Percentiles rank a stretch among this genome's conserved stretches.
Conservation (phyloP, 2,797 vertebrate genomes). For the Phyllotis vaccarum region DNA sequence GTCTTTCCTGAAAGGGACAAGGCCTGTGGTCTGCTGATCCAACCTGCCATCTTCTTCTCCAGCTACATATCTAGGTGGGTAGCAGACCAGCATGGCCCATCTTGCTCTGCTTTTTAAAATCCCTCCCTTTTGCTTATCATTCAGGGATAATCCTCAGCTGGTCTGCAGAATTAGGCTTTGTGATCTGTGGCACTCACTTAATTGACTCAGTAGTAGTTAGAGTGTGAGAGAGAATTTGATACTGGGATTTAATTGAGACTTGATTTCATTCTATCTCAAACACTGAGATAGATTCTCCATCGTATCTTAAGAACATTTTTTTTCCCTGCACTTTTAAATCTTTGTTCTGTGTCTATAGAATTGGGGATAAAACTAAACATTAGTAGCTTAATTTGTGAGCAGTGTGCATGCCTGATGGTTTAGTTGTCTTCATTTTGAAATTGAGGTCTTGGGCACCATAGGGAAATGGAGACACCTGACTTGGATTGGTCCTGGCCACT, state of each 20-base stretch:
- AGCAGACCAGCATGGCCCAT: not conserved
- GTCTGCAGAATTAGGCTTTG: not conserved
- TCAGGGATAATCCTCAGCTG: not conserved
- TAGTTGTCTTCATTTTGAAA: rapidly evolving
- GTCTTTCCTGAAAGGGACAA: not conserved
- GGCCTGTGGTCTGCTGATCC: not conserved
- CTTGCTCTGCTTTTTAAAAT: not conserved
- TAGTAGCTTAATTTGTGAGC: not conserved
- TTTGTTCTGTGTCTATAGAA: not conserved
- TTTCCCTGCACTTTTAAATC: not conserved
- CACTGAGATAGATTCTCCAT: not conserved
- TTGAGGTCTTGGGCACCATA: rapidly evolving
- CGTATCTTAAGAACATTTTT: not conserved
- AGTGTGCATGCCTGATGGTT: rapidly evolving
- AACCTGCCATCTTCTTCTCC: not conserved
- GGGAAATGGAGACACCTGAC: not conserved
- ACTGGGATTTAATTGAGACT: not conserved
- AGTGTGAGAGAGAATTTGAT: not conserved
- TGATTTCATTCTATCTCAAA: not conserved
- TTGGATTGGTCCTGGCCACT: not conserved
- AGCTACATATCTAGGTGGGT: too few relatives aligned
- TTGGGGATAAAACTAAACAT: not conserved
- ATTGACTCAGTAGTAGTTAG: not conserved
- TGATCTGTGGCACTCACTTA: not conserved
- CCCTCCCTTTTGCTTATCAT: not conserved